Base-by-base conservation (phyloP, 2,797 vertebrate species). In the Picus viridis region DNA sequence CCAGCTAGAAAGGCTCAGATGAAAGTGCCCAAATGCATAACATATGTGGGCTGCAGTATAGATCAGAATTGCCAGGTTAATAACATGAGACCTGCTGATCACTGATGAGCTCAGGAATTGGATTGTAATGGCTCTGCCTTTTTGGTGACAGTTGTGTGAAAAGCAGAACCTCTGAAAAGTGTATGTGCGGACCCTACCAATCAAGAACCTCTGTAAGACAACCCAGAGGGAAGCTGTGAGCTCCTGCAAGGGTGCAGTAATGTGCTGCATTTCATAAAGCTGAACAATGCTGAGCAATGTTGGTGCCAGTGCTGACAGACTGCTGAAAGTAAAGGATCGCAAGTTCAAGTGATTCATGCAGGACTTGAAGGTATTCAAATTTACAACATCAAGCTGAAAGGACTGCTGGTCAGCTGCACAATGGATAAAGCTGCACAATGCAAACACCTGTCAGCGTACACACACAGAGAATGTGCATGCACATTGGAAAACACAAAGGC, bases 221-320 rank as follows among this genome's bases (percentile, higher is more conserved):
- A 19, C 41, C 13, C 59, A 47, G n/a, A 27, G 26, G 56, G 53
- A 69, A 39, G 43, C 23, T 43, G 58, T 19, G 54, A 67, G 54
- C 19, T 88, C 57, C 68, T 78, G 36, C 49, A 36, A 70, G 47
- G 29, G 15, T 71, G 41, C 47, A 26, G 34, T 16, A 65, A n/a
- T 0, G 3, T 22, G 6, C 51, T n/a, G 47, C 17, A 4, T 32
- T 67, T 58, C 18, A 7, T 4, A 8, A 18, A 2, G 10, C 67
- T 68, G 65, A 73, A 18, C 41, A 68, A 16, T 0, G 3, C 36
- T 1, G 1, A 43, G 51, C 2, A 18, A 32, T 0, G 0, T 20
- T 2, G 0, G 41, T 6, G 49, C 56, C 1, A 0, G 56, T 6
- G 34, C 47, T 0, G 2, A 62, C 9, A 10, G 54, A 47, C 51